These are phyloP conservation scores for Crotophaga sulcirostris DNA, from an alignment of 2,113 vertebrate species.

Conservation along the genomic window DNA sequence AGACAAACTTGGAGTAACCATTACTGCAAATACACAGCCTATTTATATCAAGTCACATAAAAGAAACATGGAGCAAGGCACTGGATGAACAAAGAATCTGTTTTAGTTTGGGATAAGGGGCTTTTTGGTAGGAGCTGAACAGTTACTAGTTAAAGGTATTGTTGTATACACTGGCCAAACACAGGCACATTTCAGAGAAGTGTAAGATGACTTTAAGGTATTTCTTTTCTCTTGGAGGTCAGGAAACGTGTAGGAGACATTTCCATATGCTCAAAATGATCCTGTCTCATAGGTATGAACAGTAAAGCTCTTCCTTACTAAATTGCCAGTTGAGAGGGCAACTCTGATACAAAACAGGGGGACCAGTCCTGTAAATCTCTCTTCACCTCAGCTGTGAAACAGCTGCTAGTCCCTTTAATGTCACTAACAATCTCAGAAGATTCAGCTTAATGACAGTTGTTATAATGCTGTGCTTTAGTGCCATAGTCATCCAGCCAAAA, in stretches of 20 bases:
- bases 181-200: neutral
- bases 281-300: neutral
- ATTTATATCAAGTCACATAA: neutral
- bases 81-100: neutral
- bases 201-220: neutral
- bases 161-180: neutral
- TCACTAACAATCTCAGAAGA: neutral
- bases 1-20: neutral
- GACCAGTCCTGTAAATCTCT: neutral
- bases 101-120: neutral
- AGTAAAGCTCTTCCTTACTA: neutral
- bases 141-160: neutral
- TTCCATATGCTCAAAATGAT: neutral
- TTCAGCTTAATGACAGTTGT: neutral
- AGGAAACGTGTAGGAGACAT: neutral
- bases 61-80: neutral
- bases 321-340: neutral
- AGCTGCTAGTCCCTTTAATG: neutral
- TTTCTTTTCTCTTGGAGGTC: neutral
- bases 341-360: neutral
- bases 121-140: neutral
- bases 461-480: neutral
- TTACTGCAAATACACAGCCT: neutral
- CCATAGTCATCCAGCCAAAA: neutral
- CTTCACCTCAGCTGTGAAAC: neutral